Base-by-base conservation (phyloP, 2,888 invertebrate species). In the Dolomedes plantarius region DNA sequence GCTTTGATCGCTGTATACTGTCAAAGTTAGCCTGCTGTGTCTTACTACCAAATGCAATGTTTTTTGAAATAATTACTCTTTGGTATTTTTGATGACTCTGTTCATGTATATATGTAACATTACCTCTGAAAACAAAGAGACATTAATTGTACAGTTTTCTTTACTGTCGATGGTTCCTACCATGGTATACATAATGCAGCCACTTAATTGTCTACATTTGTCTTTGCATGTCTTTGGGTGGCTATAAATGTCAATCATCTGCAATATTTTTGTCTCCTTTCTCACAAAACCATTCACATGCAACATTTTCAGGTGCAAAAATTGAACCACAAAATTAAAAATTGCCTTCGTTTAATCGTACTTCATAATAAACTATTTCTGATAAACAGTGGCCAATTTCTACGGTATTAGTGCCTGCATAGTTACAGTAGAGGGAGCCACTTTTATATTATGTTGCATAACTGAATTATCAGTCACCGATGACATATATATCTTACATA, bases 111-210 rank as follows among this genome's bases (percentile, higher is more conserved):
- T 79, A 86, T 86, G 77, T 86, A 86, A 78, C 41, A 62, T 74
- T 73, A 68, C 72, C 31, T 71, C 74, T 71, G 56, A 56, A 32
- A 56, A 67, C 13, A 56, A 5, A 19, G 71, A 74, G 67, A 78
- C 36, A 64, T 72, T 56, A 62, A 75, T 68, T 86, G 86, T 86
- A 86, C 86, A 86, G 86, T 79, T 86, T 83, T 86, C 86, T 79
- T 86, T 86, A 86, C 86, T 72, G 86, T 86, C 78, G 69, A 79
- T 72, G 86, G 86, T 86, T 79, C 86, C 86, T 86, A 86, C 86
- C 86, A 77, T 56, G 36, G 5, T 36, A 46, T 46, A 46, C n/a
- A 46, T 85, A 74, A 77, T 82, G 76, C 71, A 78, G 75, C 69
- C 13, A 27, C 28, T 71, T 46, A n/a, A 29, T 56, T 71, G 79